Percentiles rank a stretch among this genome's conserved stretches.
These are phyloP conservation scores for Philonicus albiceps DNA, from an alignment of 2,888 invertebrate species.

Conservation along the genomic window DNA sequence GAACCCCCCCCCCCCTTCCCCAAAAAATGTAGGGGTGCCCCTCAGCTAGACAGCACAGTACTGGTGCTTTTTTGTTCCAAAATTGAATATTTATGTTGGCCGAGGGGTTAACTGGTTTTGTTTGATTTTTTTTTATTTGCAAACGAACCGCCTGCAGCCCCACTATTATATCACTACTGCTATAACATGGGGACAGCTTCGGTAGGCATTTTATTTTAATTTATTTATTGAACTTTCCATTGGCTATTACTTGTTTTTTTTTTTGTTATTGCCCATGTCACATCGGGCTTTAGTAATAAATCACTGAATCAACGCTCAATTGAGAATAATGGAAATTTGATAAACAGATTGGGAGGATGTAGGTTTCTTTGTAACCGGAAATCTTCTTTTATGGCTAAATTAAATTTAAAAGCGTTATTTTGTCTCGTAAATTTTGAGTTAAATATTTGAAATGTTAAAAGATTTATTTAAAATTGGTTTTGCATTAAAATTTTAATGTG, in stretches of 20 bases:
- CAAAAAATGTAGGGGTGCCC: neutral
- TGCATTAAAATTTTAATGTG: neutral
- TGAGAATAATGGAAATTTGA: constrained; percentile 13
- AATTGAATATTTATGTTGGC: constrained; percentile 47
- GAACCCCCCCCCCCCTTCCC: too few relatives aligned
- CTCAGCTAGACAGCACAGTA: neutral
- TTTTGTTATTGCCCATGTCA: constrained; percentile 51
- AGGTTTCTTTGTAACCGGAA: neutral
- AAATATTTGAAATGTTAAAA: too few relatives aligned
- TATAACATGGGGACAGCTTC: constrained; percentile 28
- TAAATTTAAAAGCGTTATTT: neutral
- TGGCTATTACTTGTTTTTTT: constrained; percentile 56
- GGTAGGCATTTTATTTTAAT: constrained; percentile 59
- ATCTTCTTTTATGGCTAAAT: neutral
- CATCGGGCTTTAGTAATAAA: constrained; percentile 15
- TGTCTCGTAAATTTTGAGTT: neutral
- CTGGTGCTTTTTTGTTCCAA: constrained; percentile 38
- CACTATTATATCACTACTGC: neutral
- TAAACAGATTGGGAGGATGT: neutral
- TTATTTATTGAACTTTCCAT: constrained; percentile 62
- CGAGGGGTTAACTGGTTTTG: constrained; percentile 34
- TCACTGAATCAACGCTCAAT: constrained; percentile 23
- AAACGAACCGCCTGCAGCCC: constrained; percentile 49
- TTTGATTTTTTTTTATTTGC: constrained; percentile 41
- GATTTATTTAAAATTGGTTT: too few relatives aligned